Evolutionary conservation across 2,888 invertebrate species (phyloP).

Genomic region (Leptopterna dolabrata): DNA sequence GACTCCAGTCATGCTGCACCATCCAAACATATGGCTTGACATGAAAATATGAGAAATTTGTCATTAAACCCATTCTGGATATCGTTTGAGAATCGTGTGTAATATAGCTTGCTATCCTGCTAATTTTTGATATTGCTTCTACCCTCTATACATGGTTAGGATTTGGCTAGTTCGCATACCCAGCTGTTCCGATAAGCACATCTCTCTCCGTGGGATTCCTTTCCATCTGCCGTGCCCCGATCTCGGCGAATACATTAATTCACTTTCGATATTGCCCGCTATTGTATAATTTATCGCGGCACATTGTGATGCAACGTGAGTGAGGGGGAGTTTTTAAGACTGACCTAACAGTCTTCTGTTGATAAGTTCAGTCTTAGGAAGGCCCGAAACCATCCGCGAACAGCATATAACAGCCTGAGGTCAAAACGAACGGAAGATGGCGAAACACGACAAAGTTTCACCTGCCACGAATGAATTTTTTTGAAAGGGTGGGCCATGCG

Average conservation of each 20-base stretch:
- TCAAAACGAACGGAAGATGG: neutral
- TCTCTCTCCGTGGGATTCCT: neutral
- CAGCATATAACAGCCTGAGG: neutral
- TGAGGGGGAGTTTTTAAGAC: constrained; percentile 16
- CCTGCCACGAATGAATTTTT: constrained; percentile 14
- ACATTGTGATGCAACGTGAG: constrained; percentile 41
- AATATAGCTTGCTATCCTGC: too few relatives aligned
- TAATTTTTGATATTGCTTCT: too few relatives aligned
- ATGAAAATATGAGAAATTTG: too few relatives aligned
- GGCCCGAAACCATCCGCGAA: neutral
- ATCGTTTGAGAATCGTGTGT: too few relatives aligned
- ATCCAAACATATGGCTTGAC: too few relatives aligned
- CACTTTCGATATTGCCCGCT: constrained; percentile 31
- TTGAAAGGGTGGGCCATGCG: neutral
- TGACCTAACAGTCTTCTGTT: constrained; percentile 5
- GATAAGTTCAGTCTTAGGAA: neutral
- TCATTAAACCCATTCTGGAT: too few relatives aligned
- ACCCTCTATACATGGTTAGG: too few relatives aligned
- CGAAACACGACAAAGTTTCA: constrained; percentile 35
- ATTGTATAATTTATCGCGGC: constrained; percentile 34
- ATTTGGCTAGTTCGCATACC: too few relatives aligned
- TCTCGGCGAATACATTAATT: constrained; percentile 37
- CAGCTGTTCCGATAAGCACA: neutral
- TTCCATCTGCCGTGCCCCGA: neutral
- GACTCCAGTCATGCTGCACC: neutral